Percentiles rank a stretch among this genome's conserved stretches.
Evolutionary conservation across 2,888 invertebrate genomes (phyloP).

Genomic region (Euphydryas editha): DNA sequence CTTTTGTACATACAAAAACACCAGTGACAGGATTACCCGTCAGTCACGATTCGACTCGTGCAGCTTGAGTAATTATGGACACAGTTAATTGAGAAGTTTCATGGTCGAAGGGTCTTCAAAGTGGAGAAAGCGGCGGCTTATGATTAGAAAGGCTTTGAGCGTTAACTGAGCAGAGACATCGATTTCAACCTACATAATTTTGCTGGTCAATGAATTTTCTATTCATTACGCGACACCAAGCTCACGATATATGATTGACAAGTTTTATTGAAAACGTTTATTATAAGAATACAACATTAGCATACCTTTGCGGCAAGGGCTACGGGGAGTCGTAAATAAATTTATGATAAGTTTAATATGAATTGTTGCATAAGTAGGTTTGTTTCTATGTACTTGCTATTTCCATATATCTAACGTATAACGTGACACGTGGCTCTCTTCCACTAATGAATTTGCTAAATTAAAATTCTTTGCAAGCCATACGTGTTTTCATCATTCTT

Average conservation of each 20-base stretch:
- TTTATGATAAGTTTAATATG: conserved; percentile 33
- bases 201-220: conserved; percentile 27
- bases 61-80: conserved; percentile 54
- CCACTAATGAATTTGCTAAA: conserved; percentile 43
- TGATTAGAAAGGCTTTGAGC: conserved; percentile 41
- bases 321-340: conserved; percentile 22
- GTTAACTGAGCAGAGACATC: conserved; percentile 25
- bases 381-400: conserved; percentile 18
- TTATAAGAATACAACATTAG: neutral
- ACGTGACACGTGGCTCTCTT: conserved; percentile 33
- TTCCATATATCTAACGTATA: conserved; percentile 71
- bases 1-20: conserved; percentile 42
- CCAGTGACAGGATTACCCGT: conserved; percentile 51
- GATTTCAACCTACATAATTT: conserved; percentile 36
- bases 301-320: neutral
- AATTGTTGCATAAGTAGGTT: conserved; percentile 35
- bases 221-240: conserved; percentile 21
- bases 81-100: conserved; percentile 62
- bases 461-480: conserved; percentile 26
- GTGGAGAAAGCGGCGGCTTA: conserved; percentile 46
- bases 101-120: conserved; percentile 43
- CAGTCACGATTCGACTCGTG: conserved; percentile 52
- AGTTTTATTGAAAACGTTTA: conserved; percentile 1
- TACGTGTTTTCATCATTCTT: neutral
- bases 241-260: neutral